Evolutionary conservation across 92 coral and sea anemone genomes (phyloP).

Genomic region (Hydrozoanthus gracilis): DNA sequence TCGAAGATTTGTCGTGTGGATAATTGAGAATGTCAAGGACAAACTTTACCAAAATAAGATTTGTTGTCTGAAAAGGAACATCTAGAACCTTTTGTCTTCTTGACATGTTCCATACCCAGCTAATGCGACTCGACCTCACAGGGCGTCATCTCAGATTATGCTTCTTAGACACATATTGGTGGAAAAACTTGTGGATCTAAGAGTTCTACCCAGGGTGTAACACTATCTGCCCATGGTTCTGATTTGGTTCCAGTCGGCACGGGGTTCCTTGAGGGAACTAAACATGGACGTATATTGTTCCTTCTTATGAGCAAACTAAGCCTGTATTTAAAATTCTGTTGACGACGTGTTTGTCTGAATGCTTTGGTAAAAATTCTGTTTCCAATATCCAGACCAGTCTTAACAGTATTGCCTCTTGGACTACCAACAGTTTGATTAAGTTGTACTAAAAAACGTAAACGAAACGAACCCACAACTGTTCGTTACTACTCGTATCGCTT

Average conservation of each 20-base stretch:
- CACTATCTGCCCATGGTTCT: background rate
- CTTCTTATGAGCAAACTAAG: background rate
- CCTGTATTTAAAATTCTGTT: background rate
- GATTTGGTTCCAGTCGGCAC: too few relatives aligned
- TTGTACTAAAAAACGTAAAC: background rate
- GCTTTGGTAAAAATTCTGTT: background rate
- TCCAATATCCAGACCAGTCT: background rate
- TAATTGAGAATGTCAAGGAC: background rate
- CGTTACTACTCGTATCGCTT: too few relatives aligned
- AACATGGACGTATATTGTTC: background rate
- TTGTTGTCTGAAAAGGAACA: too few relatives aligned
- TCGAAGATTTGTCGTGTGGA: too few relatives aligned
- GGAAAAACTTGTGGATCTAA: too few relatives aligned
- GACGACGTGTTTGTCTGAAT: background rate
- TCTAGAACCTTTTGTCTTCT: too few relatives aligned
- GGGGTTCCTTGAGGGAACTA: too few relatives aligned
- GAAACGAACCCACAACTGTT: background rate
- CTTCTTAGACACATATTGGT: too few relatives aligned
- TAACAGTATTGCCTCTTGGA: background rate
- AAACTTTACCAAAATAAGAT: background rate
- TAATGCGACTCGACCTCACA: background rate
- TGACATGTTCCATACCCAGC: background rate
- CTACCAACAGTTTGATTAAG: background rate
- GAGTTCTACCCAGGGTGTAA: background rate
- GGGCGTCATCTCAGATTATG: too few relatives aligned